A percentile compares a stretch with the other conserved stretches of the same genome.
phyloP scores from a whole-genome alignment of 2,113 vertebrate genomes.

The Mustelus asterias region DNA sequence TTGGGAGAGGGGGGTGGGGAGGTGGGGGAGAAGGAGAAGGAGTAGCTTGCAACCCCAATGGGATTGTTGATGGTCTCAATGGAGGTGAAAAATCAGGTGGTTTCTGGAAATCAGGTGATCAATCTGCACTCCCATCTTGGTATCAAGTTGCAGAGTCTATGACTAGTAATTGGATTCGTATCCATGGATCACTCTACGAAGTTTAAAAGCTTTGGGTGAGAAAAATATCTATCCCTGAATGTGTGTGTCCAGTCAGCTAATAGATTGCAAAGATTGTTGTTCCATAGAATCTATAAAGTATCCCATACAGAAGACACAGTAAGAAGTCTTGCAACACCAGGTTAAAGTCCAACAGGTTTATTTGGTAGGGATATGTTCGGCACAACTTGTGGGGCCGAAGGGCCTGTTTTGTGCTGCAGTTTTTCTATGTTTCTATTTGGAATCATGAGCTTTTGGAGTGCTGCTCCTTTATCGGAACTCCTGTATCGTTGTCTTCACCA shows the following conservation, averaged over 20 bases:
- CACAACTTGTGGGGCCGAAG: too few relatives aligned
- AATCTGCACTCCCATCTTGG: background rate
- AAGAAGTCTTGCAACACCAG: too few relatives aligned
- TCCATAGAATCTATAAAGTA: background rate
- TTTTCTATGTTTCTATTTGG: too few relatives aligned
- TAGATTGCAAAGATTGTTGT: background rate
- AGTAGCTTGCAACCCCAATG: background rate
- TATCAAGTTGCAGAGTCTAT: background rate
- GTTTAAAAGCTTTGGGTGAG: too few relatives aligned
- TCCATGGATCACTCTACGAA: background rate
- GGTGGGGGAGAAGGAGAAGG: background rate
- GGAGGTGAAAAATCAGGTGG: background rate
- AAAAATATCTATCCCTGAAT: too few relatives aligned
- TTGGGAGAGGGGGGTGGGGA: background rate
- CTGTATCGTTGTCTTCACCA: too few relatives aligned
- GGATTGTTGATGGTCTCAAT: background rate
- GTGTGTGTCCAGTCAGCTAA: background rate
- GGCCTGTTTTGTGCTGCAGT: too few relatives aligned
- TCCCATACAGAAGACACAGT: too few relatives aligned
- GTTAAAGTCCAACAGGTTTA: too few relatives aligned
- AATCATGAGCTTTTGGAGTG: too few relatives aligned
- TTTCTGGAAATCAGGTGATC: background rate
- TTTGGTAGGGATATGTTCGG: too few relatives aligned
- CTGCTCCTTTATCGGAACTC: too few relatives aligned
- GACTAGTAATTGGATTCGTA: background rate